A percentile compares a stretch with the other conserved stretches of the same genome.
Evolutionary conservation across 1,140 invertebrate genomes (phyloP).

Genomic region (Papilio polytes): DNA sequence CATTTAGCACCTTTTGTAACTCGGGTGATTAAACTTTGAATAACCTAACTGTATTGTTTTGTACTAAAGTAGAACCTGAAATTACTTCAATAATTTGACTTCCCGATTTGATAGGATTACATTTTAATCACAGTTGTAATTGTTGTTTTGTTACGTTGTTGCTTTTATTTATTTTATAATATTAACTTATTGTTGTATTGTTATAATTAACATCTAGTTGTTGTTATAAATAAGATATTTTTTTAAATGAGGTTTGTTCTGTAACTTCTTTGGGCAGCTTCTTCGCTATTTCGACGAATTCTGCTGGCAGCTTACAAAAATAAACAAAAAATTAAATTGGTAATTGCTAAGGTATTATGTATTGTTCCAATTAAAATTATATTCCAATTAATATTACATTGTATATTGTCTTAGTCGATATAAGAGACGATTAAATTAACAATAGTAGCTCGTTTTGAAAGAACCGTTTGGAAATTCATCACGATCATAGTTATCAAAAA

Average conservation of each 20-base stretch:
- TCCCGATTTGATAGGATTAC: neutral
- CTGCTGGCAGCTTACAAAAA: too few species aligned
- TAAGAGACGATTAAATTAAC: neutral
- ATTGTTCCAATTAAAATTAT: neutral
- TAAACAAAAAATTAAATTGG: neutral
- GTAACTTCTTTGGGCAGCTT: too few species aligned
- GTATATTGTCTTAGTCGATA: neutral
- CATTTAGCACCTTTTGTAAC: neutral
- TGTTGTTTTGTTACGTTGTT: neutral
- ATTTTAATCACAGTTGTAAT: constrained; percentile 9
- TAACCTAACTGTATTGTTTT: neutral
- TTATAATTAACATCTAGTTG: neutral
- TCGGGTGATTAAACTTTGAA: constrained; percentile 9
- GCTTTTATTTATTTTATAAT: neutral
- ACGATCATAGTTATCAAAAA: neutral
- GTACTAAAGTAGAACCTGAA: neutral
- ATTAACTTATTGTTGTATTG: neutral
- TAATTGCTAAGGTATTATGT: neutral
- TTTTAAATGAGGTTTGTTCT: neutral
- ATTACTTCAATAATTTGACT: neutral
- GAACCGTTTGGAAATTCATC: neutral
- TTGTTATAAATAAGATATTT: neutral
- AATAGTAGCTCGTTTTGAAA: neutral
- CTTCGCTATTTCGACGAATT: too few species aligned
- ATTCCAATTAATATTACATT: neutral